phyloP scores from a whole-genome alignment of 2,888 invertebrate species.

The Torymus texanus region DNA sequence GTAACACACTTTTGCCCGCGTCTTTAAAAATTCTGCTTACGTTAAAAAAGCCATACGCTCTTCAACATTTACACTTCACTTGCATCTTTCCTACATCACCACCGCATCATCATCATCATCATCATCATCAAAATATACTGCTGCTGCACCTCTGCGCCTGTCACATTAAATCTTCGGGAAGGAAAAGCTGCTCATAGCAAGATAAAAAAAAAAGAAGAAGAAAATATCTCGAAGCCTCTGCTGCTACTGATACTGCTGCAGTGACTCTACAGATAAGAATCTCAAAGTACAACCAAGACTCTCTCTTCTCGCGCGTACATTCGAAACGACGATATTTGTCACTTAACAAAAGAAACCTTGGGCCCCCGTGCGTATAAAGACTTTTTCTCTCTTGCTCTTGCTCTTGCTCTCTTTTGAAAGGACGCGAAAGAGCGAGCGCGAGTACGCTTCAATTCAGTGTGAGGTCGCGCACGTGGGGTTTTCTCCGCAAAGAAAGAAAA shows the following conservation, averaged over 20 bases:
- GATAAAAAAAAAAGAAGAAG: background rate
- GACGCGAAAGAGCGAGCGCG: constrained; percentile 14
- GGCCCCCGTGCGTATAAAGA: constrained; percentile 25
- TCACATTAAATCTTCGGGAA: constrained; percentile 23
- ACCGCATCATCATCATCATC: no score
- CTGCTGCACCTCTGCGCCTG: no score
- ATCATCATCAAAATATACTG: no score
- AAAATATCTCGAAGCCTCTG: background rate
- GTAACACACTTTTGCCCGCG: no score
- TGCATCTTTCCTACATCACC: no score
- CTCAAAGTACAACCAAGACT: constrained; percentile 14
- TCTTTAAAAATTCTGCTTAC: no score
- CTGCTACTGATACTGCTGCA: no score
- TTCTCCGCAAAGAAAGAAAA: constrained; percentile 3
- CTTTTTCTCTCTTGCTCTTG: background rate
- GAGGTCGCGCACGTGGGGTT: background rate
- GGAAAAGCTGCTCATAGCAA: background rate
- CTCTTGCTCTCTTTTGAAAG: constrained; percentile 21
- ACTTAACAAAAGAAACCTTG: constrained; percentile 46
- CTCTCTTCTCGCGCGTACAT: background rate
- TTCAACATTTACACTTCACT: no score
- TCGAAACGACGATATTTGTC: constrained; percentile 48
- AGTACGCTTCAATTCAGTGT: constrained; percentile 42
- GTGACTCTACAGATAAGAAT: constrained; percentile 29
- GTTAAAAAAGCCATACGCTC: no score